Evolutionary conservation across 2,113 vertebrate species (phyloP).

Genomic region (Corynorhinus townsendii): DNA sequence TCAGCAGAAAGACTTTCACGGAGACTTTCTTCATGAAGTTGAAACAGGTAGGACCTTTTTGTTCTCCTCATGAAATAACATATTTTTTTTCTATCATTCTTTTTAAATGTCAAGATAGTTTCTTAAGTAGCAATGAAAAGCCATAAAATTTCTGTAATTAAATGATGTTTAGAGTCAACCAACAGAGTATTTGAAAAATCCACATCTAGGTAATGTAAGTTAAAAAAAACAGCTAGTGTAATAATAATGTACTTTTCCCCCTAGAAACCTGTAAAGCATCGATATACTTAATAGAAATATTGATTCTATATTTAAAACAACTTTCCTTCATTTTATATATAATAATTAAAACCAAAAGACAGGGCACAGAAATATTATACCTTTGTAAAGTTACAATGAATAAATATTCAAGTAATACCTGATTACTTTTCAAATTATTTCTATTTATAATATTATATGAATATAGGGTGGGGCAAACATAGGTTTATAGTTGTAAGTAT

Average conservation of each 20-base stretch:
- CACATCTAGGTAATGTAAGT: background rate
- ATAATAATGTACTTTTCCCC: background rate
- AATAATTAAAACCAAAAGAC: slow-evolving; percentile 26
- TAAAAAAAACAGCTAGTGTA: background rate
- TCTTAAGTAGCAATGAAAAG: background rate
- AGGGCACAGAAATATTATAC: background rate
- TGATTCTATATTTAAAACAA: background rate
- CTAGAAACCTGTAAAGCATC: slow-evolving; percentile 3
- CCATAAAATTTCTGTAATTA: background rate
- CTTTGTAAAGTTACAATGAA: slow-evolving; percentile 14
- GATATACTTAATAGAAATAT: background rate
- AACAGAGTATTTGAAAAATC: slow-evolving; percentile 9
- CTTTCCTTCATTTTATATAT: background rate
- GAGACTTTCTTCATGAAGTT: slow-evolving; percentile 96
- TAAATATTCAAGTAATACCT: background rate
- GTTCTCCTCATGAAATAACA: background rate
- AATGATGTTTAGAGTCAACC: background rate
- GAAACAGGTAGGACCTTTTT: slow-evolving; percentile 86
- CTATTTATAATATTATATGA: background rate
- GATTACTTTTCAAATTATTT: slow-evolving; percentile 4
- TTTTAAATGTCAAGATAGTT: slow-evolving; percentile 12
- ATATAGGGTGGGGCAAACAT: background rate
- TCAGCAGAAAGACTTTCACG: slow-evolving; percentile 95
- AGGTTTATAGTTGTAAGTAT: background rate
- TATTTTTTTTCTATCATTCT: background rate